Conservation (phyloP, 2,888 invertebrate genomes). For the Epirrhoe tristata region DNA sequence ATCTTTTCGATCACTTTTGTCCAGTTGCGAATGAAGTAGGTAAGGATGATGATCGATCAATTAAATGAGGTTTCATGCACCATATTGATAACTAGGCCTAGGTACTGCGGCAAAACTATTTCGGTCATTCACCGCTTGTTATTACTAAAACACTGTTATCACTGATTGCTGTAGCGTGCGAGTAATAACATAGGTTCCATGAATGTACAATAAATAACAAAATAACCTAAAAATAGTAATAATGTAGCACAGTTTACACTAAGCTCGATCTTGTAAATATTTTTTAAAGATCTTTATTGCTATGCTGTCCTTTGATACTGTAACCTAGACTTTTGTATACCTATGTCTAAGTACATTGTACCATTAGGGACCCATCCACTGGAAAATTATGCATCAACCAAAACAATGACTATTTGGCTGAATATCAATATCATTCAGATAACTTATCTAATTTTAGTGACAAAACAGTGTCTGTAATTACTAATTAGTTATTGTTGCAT, state of each 20-base stretch:
- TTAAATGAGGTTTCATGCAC: neutral
- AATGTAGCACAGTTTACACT: constrained; percentile 68
- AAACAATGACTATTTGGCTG: neutral
- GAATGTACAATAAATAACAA: constrained; percentile 47
- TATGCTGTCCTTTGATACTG: constrained; percentile 76
- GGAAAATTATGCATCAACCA: constrained; percentile 33
- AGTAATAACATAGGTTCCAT: constrained; percentile 30
- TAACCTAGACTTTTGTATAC: constrained; percentile 77
- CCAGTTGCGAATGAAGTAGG: neutral
- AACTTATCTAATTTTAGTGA: neutral
- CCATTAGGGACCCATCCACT: constrained; percentile 18
- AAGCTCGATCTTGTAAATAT: constrained; percentile 81
- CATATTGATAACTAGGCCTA: neutral
- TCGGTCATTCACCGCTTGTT: constrained; percentile 1
- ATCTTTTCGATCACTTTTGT: neutral
- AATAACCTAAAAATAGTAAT: constrained; percentile 40
- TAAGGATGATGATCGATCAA: neutral
- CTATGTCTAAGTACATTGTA: constrained; percentile 44
- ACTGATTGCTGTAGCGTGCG: constrained; percentile 28
- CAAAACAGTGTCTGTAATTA: too few species aligned
- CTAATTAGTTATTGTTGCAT: constrained; percentile 22
- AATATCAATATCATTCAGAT: neutral
- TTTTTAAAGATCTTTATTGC: constrained; percentile 74
- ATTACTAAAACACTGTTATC: constrained; percentile 11
- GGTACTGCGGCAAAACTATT: neutral